These are phyloP conservation scores for Agapornis roseicollis DNA, from an alignment of 2,113 vertebrate species.

Conservation along the genomic window DNA sequence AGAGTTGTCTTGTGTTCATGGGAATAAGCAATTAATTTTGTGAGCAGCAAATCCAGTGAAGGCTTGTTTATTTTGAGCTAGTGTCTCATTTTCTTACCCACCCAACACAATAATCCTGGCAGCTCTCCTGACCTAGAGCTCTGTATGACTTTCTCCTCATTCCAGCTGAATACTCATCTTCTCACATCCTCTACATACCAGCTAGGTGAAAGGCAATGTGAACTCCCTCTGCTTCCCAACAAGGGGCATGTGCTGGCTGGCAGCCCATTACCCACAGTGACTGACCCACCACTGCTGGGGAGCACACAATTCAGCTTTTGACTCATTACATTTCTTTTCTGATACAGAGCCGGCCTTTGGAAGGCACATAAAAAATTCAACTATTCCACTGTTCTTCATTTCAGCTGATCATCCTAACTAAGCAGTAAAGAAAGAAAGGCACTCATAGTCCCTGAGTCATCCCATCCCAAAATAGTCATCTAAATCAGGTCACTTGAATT, in stretches of 20 bases:
- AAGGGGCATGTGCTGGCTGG: not conserved
- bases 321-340: not conserved
- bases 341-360: not conserved
- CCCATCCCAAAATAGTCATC: slow-evolving; percentile 15
- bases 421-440: not conserved
- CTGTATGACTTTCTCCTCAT: not conserved
- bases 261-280: accelerated
- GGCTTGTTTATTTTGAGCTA: not conserved
- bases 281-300: not conserved
- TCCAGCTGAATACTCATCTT: not conserved
- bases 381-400: not conserved
- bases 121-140: not conserved
- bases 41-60: not conserved
- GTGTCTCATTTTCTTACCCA: not conserved
- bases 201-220: not conserved
- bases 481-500: slow-evolving; percentile 23
- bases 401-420: not conserved
- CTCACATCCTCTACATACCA: not conserved
- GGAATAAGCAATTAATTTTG: not conserved
- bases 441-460: not conserved
- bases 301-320: not conserved
- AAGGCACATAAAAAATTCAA: not conserved
- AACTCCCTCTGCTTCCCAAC: not conserved
- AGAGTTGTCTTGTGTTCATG: not conserved
- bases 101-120: not conserved